Evolutionary conservation across 2,797 vertebrate species (phyloP).

Genomic region (Meriones psammophilus): DNA sequence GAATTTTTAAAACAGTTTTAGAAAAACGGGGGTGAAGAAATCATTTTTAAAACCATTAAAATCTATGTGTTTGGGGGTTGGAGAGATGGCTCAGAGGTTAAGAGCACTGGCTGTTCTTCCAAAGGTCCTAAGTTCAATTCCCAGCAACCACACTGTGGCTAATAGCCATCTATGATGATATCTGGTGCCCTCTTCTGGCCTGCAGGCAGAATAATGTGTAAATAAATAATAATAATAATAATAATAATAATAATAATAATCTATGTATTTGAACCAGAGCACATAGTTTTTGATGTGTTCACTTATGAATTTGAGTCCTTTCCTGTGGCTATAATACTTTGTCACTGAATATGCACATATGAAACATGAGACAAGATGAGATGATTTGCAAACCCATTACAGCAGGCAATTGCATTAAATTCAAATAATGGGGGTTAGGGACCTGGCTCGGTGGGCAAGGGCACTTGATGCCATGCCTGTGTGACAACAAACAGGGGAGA

Average conservation of each 20-base stretch:
- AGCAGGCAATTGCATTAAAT: constrained; percentile 62
- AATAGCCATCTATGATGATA: no score
- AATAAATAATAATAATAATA: no score
- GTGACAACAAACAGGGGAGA: neutral
- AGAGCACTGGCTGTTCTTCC: no score
- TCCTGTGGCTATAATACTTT: neutral
- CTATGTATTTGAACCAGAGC: constrained; percentile 35
- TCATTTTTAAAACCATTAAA: neutral
- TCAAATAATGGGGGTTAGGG: neutral
- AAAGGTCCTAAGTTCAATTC: no score
- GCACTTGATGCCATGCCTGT: neutral
- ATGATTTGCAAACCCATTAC: constrained; percentile 42
- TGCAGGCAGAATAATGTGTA: no score
- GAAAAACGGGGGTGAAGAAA: neutral
- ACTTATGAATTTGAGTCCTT: constrained; percentile 25
- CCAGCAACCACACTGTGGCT: no score
- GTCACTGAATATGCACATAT: constrained; percentile 54
- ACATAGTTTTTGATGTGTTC: neutral
- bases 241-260: no score
- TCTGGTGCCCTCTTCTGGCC: no score
- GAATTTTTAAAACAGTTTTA: constrained; percentile 6
- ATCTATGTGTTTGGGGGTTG: no score
- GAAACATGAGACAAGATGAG: constrained; percentile 52
- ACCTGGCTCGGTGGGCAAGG: neutral
- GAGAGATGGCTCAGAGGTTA: no score